Base-by-base conservation (phyloP, 2,888 invertebrate species). In the Ichneumoninae sp. region DNA sequence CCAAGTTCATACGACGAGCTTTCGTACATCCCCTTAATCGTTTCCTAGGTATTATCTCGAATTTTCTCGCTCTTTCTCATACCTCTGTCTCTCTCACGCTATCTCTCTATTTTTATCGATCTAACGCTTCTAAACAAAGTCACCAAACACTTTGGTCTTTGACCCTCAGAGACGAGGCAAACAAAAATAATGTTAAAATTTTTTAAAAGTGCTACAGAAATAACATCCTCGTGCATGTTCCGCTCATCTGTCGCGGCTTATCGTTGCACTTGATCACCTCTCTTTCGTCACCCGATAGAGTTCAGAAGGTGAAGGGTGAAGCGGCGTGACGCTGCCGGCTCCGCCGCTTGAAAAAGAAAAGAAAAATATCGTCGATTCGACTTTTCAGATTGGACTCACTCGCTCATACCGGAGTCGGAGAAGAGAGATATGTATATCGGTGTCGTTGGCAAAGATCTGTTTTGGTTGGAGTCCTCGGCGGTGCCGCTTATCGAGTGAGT, bases 21-120 rank as follows among this genome's bases (percentile, higher is more conserved):
- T 91, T 93, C 88, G 89, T 92, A 86, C 92, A 90, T 87, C 93
- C 93, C 88, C 90, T 93, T 92, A 90, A 91, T 91, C 93, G 91
- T 89, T 90, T 93, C 87, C 83, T 93, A 93, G 93, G 93, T 93
- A 93, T 91, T 92, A 89, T 80, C 82, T 66, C 79, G 36, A 79
- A 60, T 60, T 81, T 72, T 82, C 79, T 76, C 86, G 30, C 60
- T 62, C 75, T 50, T 19, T 75, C 66, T 69, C 22, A 60, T n/a
- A 52, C 26, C 36, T 69, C 40, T 52, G 47, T 75, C 2, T 66
- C 47, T 54, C 79, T 75, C 40, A 36, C 50, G 57, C n/a, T 74
- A 1, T 60, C 69, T 36, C 44, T 68, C 54, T 26, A 44, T 7
- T 69, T 69, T 26, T 69, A 44, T 68, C 22, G 8, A 47, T 66